Evolutionary conservation across 2,797 vertebrate genomes (phyloP).

Genomic region (Chloroceryle inda): DNA sequence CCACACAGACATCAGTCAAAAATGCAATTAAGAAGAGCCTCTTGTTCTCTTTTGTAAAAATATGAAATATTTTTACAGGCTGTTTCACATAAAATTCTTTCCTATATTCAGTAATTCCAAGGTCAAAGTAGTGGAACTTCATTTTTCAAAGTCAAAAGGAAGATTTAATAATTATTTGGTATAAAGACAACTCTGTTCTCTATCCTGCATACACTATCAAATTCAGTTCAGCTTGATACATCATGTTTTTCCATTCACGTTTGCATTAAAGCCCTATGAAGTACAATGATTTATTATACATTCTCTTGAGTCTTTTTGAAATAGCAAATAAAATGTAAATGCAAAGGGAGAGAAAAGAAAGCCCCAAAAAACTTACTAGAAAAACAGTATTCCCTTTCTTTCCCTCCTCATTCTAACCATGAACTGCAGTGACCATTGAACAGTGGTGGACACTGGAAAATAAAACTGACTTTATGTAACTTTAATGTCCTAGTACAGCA

Average conservation of each 20-base stretch:
- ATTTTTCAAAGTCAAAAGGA: slow-evolving; percentile 46
- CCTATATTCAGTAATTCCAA: not conserved
- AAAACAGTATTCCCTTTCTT: not conserved
- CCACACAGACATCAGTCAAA: slow-evolving; percentile 29
- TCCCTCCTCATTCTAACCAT: not conserved
- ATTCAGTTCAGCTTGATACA: not conserved
- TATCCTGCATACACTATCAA: not conserved
- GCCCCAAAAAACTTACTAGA: not conserved
- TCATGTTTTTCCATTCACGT: not conserved
- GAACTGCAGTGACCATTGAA: not conserved
- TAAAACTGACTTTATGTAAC: not conserved
- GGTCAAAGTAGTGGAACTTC: slow-evolving; percentile 19
- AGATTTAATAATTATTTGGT: slow-evolving; percentile 31
- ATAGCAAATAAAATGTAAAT: slow-evolving; percentile 28
- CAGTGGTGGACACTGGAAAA: not conserved
- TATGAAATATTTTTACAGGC: not conserved
- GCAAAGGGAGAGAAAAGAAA: not conserved
- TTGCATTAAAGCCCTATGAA: slow-evolving; percentile 18
- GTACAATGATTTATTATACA: slow-evolving; percentile 38
- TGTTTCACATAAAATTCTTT: slow-evolving; percentile 25
- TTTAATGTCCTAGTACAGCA: not conserved
- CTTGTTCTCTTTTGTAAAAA: slow-evolving; percentile 15
- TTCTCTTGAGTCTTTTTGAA: not conserved
- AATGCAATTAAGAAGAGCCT: slow-evolving; percentile 26
- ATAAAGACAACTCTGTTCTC: slow-evolving; percentile 14